Base-by-base conservation (phyloP, 2,888 invertebrate genomes). In the Ariolimax columbianus region DNA sequence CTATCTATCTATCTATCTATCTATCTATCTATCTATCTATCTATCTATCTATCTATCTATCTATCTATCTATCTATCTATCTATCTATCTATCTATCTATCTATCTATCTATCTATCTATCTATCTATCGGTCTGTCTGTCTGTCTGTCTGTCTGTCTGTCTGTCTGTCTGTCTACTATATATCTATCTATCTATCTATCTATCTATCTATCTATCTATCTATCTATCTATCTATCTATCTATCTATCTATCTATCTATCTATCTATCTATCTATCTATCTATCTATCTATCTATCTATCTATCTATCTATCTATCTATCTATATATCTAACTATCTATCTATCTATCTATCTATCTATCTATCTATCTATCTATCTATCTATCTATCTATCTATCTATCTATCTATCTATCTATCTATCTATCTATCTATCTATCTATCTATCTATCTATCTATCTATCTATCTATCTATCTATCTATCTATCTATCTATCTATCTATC, bases 221-320 rank as follows among this genome's bases (percentile, higher is more conserved):
- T 47, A 47, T 47, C 47, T 47, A 14, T 11, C 47, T 47, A 14
- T 47, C 47, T 47, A 7, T 47, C 47, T 47, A 7, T 47, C 14
- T 14, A 11, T 11, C 14, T 47, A 47, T 47, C 14, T 47, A 7
- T 47, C 9, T 47, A 11, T 14, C 47, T 47, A 14, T 47, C 70
- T 38, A 38, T 70, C 70, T 70, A 38, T 70, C 70, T 70, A 38
- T 70, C 70, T 70, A 38, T 70, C 70, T 70, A 38, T 70, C 70
- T 70, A 63, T 63, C 63, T 63, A 38, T 70, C 70, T 70, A 38
- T 70, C 70, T 70, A 38, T 70, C 70, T 70, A 38, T 70, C 70
- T 70, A 38, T 70, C 70, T 70, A 38, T 63, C 63, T 63, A 63
- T 63, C 63, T 63, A 63, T 63, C 63, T 63, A 63, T 63, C 63